Base-by-base conservation (phyloP, 2,113 vertebrate genomes). In the Protobothrops flavoviridis region DNA sequence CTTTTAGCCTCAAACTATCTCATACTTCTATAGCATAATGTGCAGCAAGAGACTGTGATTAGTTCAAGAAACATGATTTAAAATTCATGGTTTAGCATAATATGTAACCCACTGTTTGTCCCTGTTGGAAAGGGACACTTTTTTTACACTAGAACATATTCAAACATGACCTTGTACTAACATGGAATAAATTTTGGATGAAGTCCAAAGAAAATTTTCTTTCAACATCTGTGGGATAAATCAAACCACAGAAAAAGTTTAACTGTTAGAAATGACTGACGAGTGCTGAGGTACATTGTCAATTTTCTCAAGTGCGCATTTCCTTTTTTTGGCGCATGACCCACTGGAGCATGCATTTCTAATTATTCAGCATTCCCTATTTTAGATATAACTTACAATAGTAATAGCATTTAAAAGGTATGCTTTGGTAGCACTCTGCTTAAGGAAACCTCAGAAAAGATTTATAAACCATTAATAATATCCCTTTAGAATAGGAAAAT, bases 401-500 rank as follows among this genome's bases (percentile, higher is more conserved):
- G 91, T 26, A n/a, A 81, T 88, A 94, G 52, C 5, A 1, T 89
- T 94, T 94, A 45, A 88, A 11, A 0, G 0, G 90, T 94, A 87
- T 43, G 3, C 92, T 96, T 94, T 95, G 26, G 87, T 90, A 21
- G 92, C 50, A 24, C 33, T 89, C 17, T 55, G 87, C 39, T 94
- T 94, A 87, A 89, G 50, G 4, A 92, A 5, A 85, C 56, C 39
- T 90, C 50, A 69, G 33, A 61, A 88, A 95, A 92, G 93, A 94
- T 88, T 95, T 94, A 89, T 17, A 92, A 8, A 39, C 56, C 24
- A 94, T 95, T 94, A 89, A 91, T 69, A 90, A 92, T 90, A 86
- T 95, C 2, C 12, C 29, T 93, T 15, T 86, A 94, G 95, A 94
- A 94, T 61, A 10, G 26, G 57, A 92, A 95, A 94, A 93, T 69